Conservation (phyloP, 2,113 vertebrate genomes). For the Prunella fulvescens region DNA sequence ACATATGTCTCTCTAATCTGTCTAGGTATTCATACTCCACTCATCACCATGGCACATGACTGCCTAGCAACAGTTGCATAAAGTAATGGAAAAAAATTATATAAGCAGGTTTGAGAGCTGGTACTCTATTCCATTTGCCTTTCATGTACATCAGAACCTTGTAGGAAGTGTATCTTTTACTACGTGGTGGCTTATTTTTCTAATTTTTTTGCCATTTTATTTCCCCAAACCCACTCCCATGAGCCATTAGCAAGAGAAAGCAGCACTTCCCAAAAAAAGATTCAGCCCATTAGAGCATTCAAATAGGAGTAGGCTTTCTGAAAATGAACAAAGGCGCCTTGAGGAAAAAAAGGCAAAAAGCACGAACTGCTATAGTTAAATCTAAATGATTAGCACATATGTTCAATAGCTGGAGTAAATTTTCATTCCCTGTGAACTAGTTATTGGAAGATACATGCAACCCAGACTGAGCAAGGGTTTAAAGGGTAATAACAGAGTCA, state of each 20-base stretch:
- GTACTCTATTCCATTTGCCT: not conserved
- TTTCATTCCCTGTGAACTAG: not conserved
- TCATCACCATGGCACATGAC: slow-evolving; percentile 37
- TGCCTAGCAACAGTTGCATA: slow-evolving; percentile 58
- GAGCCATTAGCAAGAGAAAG: not conserved
- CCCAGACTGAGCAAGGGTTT: not conserved
- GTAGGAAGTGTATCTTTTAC: not conserved
- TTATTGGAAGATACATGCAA: not conserved
- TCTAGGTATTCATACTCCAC: slow-evolving; percentile 9
- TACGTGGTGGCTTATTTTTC: not conserved
- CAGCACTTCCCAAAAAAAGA: not conserved
- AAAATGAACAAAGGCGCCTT: not conserved
- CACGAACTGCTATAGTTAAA: not conserved
- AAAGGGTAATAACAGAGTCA: not conserved
- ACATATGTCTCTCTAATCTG: slow-evolving; percentile 43
- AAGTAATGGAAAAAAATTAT: slow-evolving; percentile 6
- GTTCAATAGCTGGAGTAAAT: not conserved
- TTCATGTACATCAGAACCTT: not conserved
- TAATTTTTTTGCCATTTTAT: not conserved
- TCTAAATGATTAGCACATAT: not conserved
- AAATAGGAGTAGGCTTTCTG: not conserved
- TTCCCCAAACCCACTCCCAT: not conserved
- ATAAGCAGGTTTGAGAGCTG: not conserved
- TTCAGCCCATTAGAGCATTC: not conserved
- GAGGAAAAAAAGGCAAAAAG: not conserved